A percentile compares a stretch with the other conserved stretches of the same genome.
phyloP scores from a whole-genome alignment of 2,888 invertebrate genomes.

The Dorcus hopei region DNA sequence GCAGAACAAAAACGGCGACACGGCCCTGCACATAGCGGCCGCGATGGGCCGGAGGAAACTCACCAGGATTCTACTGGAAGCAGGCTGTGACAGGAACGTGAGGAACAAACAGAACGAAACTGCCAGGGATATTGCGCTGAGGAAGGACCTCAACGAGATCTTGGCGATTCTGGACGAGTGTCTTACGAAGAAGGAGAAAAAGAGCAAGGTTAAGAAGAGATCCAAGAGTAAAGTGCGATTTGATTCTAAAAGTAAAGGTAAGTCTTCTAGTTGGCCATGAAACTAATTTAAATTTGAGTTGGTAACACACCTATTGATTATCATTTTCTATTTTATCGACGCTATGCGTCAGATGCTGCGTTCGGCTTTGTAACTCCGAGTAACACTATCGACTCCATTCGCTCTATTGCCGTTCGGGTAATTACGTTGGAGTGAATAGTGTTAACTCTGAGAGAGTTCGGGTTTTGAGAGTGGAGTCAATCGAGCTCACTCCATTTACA shows the following conservation, averaged over 20 bases:
- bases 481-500: too few relatives aligned
- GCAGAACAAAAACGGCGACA: conserved; percentile 95
- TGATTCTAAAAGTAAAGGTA: conserved; percentile 33
- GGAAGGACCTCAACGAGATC: conserved; percentile 85
- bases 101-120: conserved; percentile 88
- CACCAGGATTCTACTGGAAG: conserved; percentile 84
- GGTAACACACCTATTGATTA: neutral
- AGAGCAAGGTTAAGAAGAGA: conserved; percentile 28
- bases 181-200: conserved; percentile 52
- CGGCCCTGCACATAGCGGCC: conserved; percentile 88
- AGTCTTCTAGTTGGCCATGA: neutral
- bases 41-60: conserved; percentile 92
- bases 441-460: too few relatives aligned
- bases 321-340: too few relatives aligned
- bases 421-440: too few relatives aligned
- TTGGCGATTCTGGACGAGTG: conserved; percentile 69
- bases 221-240: conserved; percentile 39
- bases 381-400: too few relatives aligned
- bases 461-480: too few relatives aligned
- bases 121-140: conserved; percentile 81
- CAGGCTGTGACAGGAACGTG: conserved; percentile 69
- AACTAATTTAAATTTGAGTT: neutral
- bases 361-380: too few relatives aligned
- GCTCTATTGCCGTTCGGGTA: too few relatives aligned
- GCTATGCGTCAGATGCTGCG: too few relatives aligned